A percentile compares a stretch with the other conserved stretches of the same genome.
Evolutionary conservation across 2,113 vertebrate genomes (phyloP).

Genomic region (Python bivittatus): DNA sequence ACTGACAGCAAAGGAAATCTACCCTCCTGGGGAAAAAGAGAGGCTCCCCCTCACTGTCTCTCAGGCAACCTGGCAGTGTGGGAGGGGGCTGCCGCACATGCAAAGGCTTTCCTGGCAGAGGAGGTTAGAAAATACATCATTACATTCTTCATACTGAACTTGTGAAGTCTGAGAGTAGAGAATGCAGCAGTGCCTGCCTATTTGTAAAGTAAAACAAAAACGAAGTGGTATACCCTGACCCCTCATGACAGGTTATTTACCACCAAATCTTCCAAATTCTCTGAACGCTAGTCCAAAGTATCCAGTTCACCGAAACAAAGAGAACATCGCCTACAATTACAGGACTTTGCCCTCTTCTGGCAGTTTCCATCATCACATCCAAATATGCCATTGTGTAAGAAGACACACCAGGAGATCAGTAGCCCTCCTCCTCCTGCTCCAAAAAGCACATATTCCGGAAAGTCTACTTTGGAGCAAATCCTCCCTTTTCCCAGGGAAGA

Average conservation of each 20-base stretch:
- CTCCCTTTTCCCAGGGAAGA: slow-evolving; percentile 1
- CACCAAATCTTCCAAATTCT: not conserved
- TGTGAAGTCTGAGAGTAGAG: slow-evolving; percentile 3
- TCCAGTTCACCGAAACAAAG: not conserved
- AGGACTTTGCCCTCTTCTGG: slow-evolving; percentile 65
- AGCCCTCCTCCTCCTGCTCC: not conserved
- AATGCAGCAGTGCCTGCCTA: not conserved
- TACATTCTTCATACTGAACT: not conserved
- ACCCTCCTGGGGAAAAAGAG: not conserved
- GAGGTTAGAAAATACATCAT: fast-evolving
- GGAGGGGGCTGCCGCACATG: not conserved
- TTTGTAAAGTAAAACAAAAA: not conserved
- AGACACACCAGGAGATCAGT: not conserved
- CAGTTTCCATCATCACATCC: not conserved
- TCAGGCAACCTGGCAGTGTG: not conserved
- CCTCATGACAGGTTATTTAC: not conserved
- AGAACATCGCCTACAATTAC: not conserved
- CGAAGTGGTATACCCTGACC: not conserved
- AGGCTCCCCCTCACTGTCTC: not conserved
- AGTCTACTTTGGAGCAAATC: not conserved
- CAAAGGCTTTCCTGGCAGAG: not conserved
- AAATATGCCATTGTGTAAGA: not conserved
- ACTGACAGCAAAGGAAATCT: not conserved
- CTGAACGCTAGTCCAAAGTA: not conserved
- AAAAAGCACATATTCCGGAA: not conserved